phyloP scores from a whole-genome alignment of 2,113 vertebrate genomes.

The Tragelaphus buxtoni region DNA sequence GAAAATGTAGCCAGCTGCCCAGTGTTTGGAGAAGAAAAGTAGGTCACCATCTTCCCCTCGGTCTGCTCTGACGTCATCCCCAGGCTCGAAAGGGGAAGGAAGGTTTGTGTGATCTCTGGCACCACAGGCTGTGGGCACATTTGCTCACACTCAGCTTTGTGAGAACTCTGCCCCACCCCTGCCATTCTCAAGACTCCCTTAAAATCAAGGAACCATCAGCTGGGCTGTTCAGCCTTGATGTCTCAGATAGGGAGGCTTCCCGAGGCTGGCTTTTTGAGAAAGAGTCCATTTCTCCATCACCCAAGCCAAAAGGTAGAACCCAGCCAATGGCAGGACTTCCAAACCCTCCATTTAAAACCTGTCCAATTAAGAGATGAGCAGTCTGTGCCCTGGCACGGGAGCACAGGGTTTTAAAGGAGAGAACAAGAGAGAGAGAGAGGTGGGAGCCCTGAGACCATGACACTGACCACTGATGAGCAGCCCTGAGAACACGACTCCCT shows the following conservation, averaged over 20 bases:
- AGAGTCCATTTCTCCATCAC: background rate
- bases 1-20: background rate
- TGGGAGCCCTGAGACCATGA: background rate
- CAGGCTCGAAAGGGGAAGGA: conserved; percentile 7
- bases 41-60: background rate
- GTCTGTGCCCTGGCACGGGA: background rate
- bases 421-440: background rate
- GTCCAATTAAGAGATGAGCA: background rate
- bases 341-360: background rate
- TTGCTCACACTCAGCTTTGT: background rate
- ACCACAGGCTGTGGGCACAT: background rate
- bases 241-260: background rate
- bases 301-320: background rate
- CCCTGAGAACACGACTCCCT: background rate
- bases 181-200: background rate
- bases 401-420: background rate
- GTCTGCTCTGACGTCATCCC: background rate
- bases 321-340: background rate
- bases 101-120: background rate
- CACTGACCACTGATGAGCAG: background rate
- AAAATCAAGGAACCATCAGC: background rate
- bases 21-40: background rate
- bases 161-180: background rate
- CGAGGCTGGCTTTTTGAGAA: background rate
- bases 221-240: background rate